A percentile compares a stretch with the other conserved stretches of the same genome.
Evolutionary conservation across 2,888 invertebrate species (phyloP).

Genomic region (Napeogenes sylphis): DNA sequence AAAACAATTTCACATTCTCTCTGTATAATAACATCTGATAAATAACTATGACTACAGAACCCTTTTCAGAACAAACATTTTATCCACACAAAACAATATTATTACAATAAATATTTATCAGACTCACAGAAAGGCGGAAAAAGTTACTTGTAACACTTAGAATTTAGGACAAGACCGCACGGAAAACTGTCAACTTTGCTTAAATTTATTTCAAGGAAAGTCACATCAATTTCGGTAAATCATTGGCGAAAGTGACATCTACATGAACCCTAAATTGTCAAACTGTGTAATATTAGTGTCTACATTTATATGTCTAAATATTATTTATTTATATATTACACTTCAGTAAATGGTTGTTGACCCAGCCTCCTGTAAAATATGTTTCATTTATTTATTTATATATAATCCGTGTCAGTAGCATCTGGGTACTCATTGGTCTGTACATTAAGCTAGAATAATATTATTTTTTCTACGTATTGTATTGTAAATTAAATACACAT

Average conservation of each 20-base stretch:
- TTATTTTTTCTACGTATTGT: no score
- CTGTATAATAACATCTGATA: no score
- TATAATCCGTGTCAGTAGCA: no score
- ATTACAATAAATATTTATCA: neutral
- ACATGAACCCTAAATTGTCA: constrained; percentile 5
- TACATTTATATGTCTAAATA: neutral
- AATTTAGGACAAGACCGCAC: constrained; percentile 12
- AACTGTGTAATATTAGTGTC: constrained; percentile 8
- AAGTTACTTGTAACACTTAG: neutral
- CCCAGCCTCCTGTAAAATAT: no score
- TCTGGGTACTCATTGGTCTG: no score
- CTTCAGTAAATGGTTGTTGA: no score
- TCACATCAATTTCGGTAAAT: constrained; percentile 12
- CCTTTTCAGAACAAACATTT: neutral
- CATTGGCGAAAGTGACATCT: constrained; percentile 13
- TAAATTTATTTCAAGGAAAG: constrained; percentile 13
- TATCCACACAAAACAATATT: constrained; percentile 2
- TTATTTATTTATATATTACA: neutral
- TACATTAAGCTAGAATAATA: no score
- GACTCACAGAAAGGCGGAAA: constrained; percentile 2
- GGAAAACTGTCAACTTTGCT: constrained; percentile 1
- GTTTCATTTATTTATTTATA: no score
- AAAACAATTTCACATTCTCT: no score
- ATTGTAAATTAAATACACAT: no score
- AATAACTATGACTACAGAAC: no score